Base-by-base conservation (phyloP, 2,113 vertebrate species). In the Emydura subglobosa region DNA sequence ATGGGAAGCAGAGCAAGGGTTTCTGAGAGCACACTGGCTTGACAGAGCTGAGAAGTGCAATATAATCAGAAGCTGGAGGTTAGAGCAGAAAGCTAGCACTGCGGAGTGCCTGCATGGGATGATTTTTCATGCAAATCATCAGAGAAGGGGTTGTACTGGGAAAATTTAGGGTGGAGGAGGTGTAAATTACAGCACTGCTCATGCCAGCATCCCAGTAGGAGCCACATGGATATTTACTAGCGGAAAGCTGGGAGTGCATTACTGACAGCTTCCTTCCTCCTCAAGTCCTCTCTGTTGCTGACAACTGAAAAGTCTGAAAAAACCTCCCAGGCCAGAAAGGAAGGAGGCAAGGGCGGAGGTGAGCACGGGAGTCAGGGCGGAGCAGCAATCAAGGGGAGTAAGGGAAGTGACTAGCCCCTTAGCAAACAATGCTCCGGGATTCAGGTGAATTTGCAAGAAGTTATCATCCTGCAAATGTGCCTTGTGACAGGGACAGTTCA, bases 241-340 rank as follows among this genome's bases (percentile, higher is more conserved):
- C n/a, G 5, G 11, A 25, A 25, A 76, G 14, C 10, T n/a, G 3
- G 34, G 51, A 53, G 47, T 31, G 24, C 76, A 3, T 34, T 9
- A 42, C 55, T 50, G 87, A 78, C 29, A 55, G 49, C 7, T 39
- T 49, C 54, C 44, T 39, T 31, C 82, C 4, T 61, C 47, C 25
- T n/a, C 82, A 0, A 0, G 6, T 78, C 59, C 34, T n/a, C 53
- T 82, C 91, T 31, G 31, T 39, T 0, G 0, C 54, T 42, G 39
- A 47, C 76, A 83, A 34, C 65, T 53, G 12, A 68, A 68, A 39
- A 39, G 65, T 39, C 76, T 4, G 39, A 49, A 50, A 78, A 78
- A 5, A 39, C 47, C 25, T 54, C 80, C 47, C 53, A 39, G 14
- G 79, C 5, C 27, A 85, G 59, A 5, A 51, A 47, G 59, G n/a